phyloP scores from a whole-genome alignment of 2,888 invertebrate species.

The Mythimna impura region DNA sequence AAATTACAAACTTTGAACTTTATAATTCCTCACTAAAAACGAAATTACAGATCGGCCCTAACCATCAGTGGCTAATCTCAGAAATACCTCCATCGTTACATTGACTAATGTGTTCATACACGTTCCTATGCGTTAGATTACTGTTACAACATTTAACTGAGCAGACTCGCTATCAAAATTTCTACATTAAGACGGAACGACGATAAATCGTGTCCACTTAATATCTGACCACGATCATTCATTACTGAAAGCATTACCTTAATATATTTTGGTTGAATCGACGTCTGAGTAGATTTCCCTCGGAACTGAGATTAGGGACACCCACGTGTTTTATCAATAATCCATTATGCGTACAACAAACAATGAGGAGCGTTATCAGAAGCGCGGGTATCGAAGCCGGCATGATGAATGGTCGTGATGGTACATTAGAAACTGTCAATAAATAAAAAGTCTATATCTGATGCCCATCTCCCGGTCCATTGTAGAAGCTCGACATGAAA shows the following conservation, averaged over 20 bases:
- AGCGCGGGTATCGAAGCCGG: constrained; percentile 77
- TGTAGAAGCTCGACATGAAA: constrained; percentile 77
- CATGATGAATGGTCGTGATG: constrained; percentile 85
- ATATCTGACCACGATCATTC: constrained; percentile 85
- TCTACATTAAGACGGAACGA: constrained; percentile 80
- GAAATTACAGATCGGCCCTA: constrained; percentile 75
- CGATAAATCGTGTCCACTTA: constrained; percentile 86
- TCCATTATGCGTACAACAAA: constrained; percentile 89
- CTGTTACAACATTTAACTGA: constrained; percentile 83
- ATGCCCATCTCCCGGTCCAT: constrained; percentile 74
- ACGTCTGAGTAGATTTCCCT: constrained; percentile 81
- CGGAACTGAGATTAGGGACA: constrained; percentile 84
- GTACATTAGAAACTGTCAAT: constrained; percentile 90
- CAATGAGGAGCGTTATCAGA: constrained; percentile 88
- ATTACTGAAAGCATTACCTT: constrained; percentile 80
- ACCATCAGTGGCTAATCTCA: constrained; percentile 79
- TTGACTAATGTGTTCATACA: constrained; percentile 85
- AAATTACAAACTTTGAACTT: constrained; percentile 82
- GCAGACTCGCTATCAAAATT: constrained; percentile 82
- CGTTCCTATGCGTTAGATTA: constrained; percentile 76
- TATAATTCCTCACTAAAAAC: constrained; percentile 72
- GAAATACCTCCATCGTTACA: constrained; percentile 77
- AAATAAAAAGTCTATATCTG: constrained; percentile 88
- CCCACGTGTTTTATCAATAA: constrained; percentile 90
- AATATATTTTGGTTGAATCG: constrained; percentile 82